Evolutionary conservation across 2,797 vertebrate species (phyloP).

Genomic region (Antennarius maculatus): DNA sequence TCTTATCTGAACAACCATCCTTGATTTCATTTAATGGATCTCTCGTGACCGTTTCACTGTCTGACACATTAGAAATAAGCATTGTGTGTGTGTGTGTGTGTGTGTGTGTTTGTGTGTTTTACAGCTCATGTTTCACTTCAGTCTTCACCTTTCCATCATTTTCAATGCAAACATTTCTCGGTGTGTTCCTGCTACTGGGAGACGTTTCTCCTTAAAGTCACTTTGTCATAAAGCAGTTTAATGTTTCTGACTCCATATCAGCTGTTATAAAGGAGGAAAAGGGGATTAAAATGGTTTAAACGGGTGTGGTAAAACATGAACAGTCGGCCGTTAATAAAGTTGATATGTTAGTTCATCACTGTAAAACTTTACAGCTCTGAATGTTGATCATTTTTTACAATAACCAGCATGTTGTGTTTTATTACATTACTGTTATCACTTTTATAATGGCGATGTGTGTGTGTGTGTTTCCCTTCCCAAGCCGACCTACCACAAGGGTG

Average conservation of each 20-base stretch:
- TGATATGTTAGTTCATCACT: constrained; percentile 70
- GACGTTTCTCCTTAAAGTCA: constrained; percentile 47
- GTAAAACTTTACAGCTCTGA: constrained; percentile 76
- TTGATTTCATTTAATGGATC: too few species aligned
- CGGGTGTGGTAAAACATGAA: constrained; percentile 43
- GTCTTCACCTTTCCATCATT: too few species aligned
- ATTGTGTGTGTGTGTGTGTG: too few species aligned
- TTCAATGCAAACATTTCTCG: too few species aligned
- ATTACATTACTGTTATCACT: constrained; percentile 66
- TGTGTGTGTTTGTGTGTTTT: too few species aligned
- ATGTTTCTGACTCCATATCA: constrained; percentile 47
- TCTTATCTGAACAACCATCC: too few species aligned
- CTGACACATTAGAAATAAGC: too few species aligned
- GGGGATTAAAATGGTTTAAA: constrained; percentile 58
- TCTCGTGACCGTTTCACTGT: too few species aligned
- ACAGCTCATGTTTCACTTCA: too few species aligned
- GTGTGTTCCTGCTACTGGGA: constrained; percentile 12
- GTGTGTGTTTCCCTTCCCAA: constrained; percentile 43
- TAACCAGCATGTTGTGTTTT: constrained; percentile 59
- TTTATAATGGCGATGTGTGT: constrained; percentile 51
- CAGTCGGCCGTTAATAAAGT: constrained; percentile 64
- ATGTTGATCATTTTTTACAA: constrained; percentile 75
- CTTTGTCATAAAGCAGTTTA: constrained; percentile 63
- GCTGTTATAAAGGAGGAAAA: constrained; percentile 28
- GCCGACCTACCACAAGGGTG: constrained; percentile 56